Evolutionary conservation across 2,113 vertebrate genomes (phyloP), one percentile per base, ranked within the genome.

Genomic region (Lontra canadensis): DNA sequence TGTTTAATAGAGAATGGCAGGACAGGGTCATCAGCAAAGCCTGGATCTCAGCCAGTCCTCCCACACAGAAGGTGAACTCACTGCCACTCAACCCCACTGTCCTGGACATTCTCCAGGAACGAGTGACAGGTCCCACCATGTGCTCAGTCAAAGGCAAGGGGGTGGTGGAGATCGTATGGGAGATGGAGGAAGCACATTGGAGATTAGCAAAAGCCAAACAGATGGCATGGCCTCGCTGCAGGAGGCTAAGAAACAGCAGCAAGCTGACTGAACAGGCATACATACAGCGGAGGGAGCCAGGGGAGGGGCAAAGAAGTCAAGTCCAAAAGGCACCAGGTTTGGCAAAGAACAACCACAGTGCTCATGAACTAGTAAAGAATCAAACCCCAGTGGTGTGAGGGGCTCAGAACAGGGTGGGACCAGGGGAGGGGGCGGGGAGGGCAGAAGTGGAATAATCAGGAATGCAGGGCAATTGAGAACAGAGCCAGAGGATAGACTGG

Each of bases 1-100:
- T 34, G 39, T 81, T 96, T 96, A 96, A 96, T 73, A 88, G 84
- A 96, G 88, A 96, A 88, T 59, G 74, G 67, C 96, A 96, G 59
- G 94, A 31, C 76, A 82, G 69, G 26, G 90, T 97, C 88, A 90
- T 90, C 52, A 59, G 86, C 76, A 96, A 84, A 92, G 84, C 59
- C 12, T 98, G 97, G 92, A 81, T 80, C 81, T 39, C 44, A 10
- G 39, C 96, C 98, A 96, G 80, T 92, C 34, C n/a, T 94, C 86
- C 83, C 94, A 90, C 94, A 96, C 52, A 65, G 96, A 96, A 97
- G 73, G 59, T 4, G 12, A 94, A 71, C 44, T 87, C 82, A 61
- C n/a, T 95, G 96, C 82, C 73, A 87, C 59, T 97, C 89, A 96
- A 80, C 4, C 47, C 39, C 23, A 84, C 71, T 1, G 7, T 61